Evolutionary conservation across 2,113 vertebrate species (phyloP).

Genomic region (Macrotus californicus): DNA sequence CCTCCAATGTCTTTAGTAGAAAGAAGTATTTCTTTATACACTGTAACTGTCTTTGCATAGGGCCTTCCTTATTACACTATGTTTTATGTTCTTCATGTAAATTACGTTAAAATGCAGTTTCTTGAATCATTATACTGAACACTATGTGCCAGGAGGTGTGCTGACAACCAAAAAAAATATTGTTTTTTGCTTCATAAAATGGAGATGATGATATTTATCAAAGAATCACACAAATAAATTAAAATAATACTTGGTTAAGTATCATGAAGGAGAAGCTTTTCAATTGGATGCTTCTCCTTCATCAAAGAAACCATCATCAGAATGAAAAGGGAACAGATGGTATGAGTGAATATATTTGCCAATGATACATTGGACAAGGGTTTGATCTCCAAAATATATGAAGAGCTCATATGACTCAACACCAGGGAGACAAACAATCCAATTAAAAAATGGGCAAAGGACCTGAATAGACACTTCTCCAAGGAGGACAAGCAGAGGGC

Average conservation of each 20-base stretch:
- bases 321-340: too few relatives aligned
- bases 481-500: too few relatives aligned
- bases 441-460: too few relatives aligned
- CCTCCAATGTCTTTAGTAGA: neutral
- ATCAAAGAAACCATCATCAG: too few relatives aligned
- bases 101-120: neutral
- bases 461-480: too few relatives aligned
- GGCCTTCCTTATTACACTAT: neutral
- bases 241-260: neutral
- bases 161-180: neutral
- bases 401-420: too few relatives aligned
- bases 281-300: too few relatives aligned
- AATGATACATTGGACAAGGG: too few relatives aligned
- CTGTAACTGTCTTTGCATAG: neutral
- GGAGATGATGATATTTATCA: neutral
- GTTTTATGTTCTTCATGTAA: neutral
- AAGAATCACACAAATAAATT: neutral
- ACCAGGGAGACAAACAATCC: too few relatives aligned
- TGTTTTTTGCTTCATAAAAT: neutral
- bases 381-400: too few relatives aligned
- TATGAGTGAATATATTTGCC: too few relatives aligned
- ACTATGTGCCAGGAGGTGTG: neutral
- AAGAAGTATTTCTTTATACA: neutral
- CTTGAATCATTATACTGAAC: neutral
- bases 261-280: too few relatives aligned